Conservation (phyloP, 2,888 invertebrate species). For the Isotomurus palustris region DNA sequence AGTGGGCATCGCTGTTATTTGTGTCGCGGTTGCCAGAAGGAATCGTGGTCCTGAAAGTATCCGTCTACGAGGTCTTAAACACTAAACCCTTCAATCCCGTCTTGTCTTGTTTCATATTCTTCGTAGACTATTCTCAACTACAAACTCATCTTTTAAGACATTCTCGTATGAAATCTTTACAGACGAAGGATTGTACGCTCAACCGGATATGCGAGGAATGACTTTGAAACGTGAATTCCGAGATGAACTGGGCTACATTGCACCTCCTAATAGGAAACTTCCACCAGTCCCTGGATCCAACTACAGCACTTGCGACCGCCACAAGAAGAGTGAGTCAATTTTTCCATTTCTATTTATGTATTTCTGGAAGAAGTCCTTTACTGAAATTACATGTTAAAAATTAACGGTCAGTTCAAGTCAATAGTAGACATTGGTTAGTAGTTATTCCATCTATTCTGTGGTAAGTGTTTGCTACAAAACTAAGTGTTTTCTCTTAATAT, state of each 20-base stretch:
- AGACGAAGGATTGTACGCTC: slow-evolving; percentile 79
- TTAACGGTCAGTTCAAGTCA: too few relatives aligned
- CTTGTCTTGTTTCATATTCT: not conserved
- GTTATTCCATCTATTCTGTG: too few relatives aligned
- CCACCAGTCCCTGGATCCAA: slow-evolving; percentile 83
- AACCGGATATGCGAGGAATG: slow-evolving; percentile 46
- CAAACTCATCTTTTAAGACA: too few relatives aligned
- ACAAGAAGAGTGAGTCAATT: slow-evolving; percentile 3
- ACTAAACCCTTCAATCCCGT: not conserved
- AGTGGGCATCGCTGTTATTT: slow-evolving; percentile 84
- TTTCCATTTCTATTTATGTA: too few relatives aligned
- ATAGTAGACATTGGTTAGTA: too few relatives aligned
- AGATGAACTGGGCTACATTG: slow-evolving; percentile 87
- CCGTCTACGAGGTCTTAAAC: slow-evolving; percentile 65
- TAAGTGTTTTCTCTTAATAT: too few relatives aligned
- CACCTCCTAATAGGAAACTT: slow-evolving; percentile 84
- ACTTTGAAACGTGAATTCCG: slow-evolving; percentile 62
- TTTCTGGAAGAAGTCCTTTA: too few relatives aligned
- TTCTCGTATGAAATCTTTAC: slow-evolving; percentile 33
- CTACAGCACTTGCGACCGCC: slow-evolving; percentile 71
- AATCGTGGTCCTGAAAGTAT: slow-evolving; percentile 62
- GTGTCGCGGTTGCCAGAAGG: slow-evolving; percentile 78
- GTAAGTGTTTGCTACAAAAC: too few relatives aligned
- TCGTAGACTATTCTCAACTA: too few relatives aligned
- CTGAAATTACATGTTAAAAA: too few relatives aligned